These are phyloP conservation scores for Drosophila subquinaria DNA, from an alignment of 2,888 invertebrate species.

Conservation along the genomic window DNA sequence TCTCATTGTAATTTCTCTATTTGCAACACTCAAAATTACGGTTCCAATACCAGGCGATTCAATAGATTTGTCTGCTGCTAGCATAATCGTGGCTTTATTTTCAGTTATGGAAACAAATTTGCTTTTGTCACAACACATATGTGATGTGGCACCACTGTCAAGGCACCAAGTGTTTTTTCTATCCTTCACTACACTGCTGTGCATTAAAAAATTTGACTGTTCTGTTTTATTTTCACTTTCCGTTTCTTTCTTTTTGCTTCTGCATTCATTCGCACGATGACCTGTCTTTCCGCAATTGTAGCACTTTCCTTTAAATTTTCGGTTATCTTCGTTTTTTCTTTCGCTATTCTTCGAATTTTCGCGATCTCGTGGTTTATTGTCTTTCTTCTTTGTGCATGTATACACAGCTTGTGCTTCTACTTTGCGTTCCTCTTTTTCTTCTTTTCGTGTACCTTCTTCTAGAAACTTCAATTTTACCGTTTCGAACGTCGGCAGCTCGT, in stretches of 20 bases:
- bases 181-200: neutral
- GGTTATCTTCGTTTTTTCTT: neutral
- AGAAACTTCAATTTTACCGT: constrained; percentile 1
- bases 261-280: neutral
- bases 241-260: neutral
- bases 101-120: neutral
- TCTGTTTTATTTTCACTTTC: constrained; percentile 2
- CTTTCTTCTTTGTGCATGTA: neutral
- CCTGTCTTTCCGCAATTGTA: constrained; percentile 3
- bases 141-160: neutral
- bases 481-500: neutral
- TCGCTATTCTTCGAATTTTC: neutral
- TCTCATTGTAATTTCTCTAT: neutral
- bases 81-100: neutral
- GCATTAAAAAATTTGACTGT: neutral
- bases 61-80: constrained; percentile 4
- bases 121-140: neutral
- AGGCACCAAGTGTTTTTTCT: constrained; percentile 5
- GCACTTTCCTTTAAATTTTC: constrained; percentile 6
- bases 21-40: neutral
- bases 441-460: constrained; percentile 3
- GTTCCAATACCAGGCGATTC: constrained; percentile 2
- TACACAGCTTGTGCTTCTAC: neutral
- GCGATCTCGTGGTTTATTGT: neutral
- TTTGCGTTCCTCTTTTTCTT: neutral